phyloP scores from a whole-genome alignment of 1,140 invertebrate species.

The Pachyrhynchus sulphureomaculatus region DNA sequence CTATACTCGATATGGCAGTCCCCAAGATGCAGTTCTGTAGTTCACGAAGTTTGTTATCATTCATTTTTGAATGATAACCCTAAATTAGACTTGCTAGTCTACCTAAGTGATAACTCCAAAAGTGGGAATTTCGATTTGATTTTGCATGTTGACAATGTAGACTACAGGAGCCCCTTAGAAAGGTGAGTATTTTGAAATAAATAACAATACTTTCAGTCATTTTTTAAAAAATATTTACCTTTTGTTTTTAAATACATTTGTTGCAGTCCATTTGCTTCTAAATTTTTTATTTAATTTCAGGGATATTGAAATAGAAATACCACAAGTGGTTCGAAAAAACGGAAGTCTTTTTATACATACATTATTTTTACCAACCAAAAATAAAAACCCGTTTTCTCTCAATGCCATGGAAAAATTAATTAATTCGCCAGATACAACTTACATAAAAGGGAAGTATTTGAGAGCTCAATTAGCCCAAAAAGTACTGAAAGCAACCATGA shows the following conservation, averaged over 20 bases:
- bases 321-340: slow-evolving; percentile 42
- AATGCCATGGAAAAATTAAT: slow-evolving; percentile 30
- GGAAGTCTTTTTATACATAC: slow-evolving; percentile 43
- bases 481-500: too few species aligned
- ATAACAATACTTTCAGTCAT: neutral
- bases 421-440: slow-evolving; percentile 34
- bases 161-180: slow-evolving; percentile 44
- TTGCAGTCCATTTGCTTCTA: slow-evolving; percentile 11
- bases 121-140: slow-evolving; percentile 38
- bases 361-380: slow-evolving; percentile 40
- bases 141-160: slow-evolving; percentile 41
- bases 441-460: slow-evolving; percentile 36
- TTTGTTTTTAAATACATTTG: neutral
- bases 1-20: slow-evolving; percentile 43
- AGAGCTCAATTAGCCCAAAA: slow-evolving; percentile 3
- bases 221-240: too few species aligned
- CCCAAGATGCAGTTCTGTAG: slow-evolving; percentile 38
- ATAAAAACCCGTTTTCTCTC: slow-evolving; percentile 24
- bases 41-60: slow-evolving; percentile 42
- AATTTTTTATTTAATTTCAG: slow-evolving; percentile 34
- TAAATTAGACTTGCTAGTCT: slow-evolving; percentile 45
- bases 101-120: slow-evolving; percentile 43
- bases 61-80: slow-evolving; percentile 48
- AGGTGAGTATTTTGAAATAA: slow-evolving; percentile 32
- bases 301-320: slow-evolving; percentile 35